phyloP scores from a whole-genome alignment of 2,888 invertebrate genomes.

The Nomada hirtipes region DNA sequence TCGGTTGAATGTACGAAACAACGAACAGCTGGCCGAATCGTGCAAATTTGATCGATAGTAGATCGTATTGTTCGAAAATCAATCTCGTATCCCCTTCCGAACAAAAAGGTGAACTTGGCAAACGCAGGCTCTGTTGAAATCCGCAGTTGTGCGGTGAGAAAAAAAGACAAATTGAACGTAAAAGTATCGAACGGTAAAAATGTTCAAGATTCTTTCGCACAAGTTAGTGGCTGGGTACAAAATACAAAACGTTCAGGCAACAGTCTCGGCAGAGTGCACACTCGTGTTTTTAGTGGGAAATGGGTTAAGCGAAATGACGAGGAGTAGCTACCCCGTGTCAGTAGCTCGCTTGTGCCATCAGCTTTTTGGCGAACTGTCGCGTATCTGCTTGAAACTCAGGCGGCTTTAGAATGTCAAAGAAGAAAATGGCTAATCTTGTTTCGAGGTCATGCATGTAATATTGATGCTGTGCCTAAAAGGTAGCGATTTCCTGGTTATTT shows the following conservation, averaged over 20 bases:
- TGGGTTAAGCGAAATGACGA: not conserved
- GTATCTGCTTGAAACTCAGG: not conserved
- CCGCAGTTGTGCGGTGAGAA: too few relatives aligned
- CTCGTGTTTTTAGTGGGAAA: constrained; percentile 1
- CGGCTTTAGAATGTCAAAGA: not conserved
- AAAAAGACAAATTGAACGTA: too few relatives aligned
- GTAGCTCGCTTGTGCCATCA: not conserved
- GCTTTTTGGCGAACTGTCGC: not conserved
- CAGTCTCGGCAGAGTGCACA: not conserved
- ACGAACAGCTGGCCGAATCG: too few relatives aligned
- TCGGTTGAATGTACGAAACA: too few relatives aligned
- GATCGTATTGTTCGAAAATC: too few relatives aligned
- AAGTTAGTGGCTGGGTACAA: not conserved
- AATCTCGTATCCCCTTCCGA: too few relatives aligned
- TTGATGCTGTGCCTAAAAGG: not conserved
- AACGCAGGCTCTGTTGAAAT: too few relatives aligned
- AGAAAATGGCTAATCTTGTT: not conserved
- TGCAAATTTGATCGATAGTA: too few relatives aligned
- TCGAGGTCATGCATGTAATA: not conserved
- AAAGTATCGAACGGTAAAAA: too few relatives aligned
- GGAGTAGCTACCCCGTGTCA: not conserved
- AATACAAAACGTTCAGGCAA: not conserved
- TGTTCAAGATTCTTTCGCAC: not conserved
- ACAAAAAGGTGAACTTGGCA: too few relatives aligned
- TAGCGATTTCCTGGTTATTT: too few relatives aligned